phyloP scores from a whole-genome alignment of 1,140 invertebrate genomes.

The Nixonia krombeini region DNA sequence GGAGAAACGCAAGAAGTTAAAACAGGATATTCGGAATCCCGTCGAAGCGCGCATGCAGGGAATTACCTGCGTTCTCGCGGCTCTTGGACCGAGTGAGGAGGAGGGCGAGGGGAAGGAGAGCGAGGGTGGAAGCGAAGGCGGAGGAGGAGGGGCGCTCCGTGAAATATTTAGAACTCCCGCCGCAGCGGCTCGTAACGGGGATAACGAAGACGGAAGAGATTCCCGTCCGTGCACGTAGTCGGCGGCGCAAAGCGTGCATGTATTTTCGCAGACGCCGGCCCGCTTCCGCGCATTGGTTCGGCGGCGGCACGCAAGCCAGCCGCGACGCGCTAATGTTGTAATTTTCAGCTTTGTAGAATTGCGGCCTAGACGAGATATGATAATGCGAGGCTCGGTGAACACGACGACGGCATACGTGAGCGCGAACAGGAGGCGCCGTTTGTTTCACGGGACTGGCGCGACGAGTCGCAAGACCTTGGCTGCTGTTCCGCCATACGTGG shows the following conservation, averaged over 20 bases:
- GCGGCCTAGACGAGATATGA: constrained; percentile 53
- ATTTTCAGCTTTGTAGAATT: constrained; percentile 56
- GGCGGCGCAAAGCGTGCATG: background rate
- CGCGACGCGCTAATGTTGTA: constrained; percentile 49
- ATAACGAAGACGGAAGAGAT: constrained; percentile 58
- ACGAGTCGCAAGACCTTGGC: constrained; percentile 6
- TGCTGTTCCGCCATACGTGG: constrained; percentile 2
- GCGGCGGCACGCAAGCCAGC: background rate
- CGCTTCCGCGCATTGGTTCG: background rate
- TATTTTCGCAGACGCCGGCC: too few species aligned
- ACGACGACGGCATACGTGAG: background rate
- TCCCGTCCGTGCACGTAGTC: constrained; percentile 6
- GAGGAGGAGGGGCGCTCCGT: constrained; percentile 25
- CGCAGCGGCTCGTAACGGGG: constrained; percentile 43
- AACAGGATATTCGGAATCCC: constrained; percentile 29
- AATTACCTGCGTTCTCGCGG: constrained; percentile 14
- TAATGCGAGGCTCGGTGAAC: constrained; percentile 41
- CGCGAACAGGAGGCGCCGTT: constrained; percentile 7
- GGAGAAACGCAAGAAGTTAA: constrained; percentile 12
- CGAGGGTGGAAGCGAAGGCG: constrained; percentile 22
- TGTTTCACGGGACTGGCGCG: constrained; percentile 24
- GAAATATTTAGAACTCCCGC: constrained; percentile 53
- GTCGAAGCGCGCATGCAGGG: constrained; percentile 11
- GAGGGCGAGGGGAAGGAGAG: constrained; percentile 3
- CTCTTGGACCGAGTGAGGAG: background rate